Conservation (phyloP, 2,113 vertebrate species). For the Oncorhynchus nerka region DNA sequence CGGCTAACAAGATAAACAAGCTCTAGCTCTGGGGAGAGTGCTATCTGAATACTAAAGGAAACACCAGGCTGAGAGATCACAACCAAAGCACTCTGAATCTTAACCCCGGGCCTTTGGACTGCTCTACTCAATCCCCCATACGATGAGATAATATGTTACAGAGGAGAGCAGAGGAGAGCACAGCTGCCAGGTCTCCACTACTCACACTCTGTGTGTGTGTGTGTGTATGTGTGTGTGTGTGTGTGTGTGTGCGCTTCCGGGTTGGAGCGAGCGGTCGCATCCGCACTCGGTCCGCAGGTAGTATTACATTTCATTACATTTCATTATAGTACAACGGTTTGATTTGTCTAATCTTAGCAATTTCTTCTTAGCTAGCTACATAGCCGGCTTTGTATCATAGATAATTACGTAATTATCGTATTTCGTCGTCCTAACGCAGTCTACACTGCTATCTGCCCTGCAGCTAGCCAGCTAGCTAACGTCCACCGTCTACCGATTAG, state of each 20-base stretch:
- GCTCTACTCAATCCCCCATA: constrained; percentile 34
- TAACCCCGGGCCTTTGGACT: constrained; percentile 30
- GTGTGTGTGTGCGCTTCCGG: background rate
- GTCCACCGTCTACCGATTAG: too few species aligned
- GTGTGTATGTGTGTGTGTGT: background rate
- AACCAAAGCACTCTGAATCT: constrained; percentile 49
- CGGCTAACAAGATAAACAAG: constrained; percentile 61
- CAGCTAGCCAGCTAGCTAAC: too few species aligned
- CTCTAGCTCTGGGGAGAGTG: constrained; percentile 27
- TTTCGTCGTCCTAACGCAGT: too few species aligned
- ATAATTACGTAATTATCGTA: too few species aligned
- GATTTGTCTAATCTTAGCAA: too few species aligned
- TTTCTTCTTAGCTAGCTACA: too few species aligned
- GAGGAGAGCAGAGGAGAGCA: background rate
- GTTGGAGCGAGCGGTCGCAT: too few species aligned
- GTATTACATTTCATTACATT: too few species aligned
- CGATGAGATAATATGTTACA: constrained; percentile 24
- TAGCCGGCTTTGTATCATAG: too few species aligned
- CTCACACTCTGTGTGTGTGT: constrained; percentile 3
- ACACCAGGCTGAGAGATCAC: constrained; percentile 42
- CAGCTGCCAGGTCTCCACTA: background rate
- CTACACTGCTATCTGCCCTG: too few species aligned
- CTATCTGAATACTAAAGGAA: constrained; percentile 52
- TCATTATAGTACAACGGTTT: too few species aligned
- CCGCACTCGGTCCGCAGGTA: too few species aligned